A percentile compares a stretch with the other conserved stretches of the same genome.
Evolutionary conservation across 2,797 vertebrate genomes (phyloP).

Genomic region (Smutsia gigantea): DNA sequence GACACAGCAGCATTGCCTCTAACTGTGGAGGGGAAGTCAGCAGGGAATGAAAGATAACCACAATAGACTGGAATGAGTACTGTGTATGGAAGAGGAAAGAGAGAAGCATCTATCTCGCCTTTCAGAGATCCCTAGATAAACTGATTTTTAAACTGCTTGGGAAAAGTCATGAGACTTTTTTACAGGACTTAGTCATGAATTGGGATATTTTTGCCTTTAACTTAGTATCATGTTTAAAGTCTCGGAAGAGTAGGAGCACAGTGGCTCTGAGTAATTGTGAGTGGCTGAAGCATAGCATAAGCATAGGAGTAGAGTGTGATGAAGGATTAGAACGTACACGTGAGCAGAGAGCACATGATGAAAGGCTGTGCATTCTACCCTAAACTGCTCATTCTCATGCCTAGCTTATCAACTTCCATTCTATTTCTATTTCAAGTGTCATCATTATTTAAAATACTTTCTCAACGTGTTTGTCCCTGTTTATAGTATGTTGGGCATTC

Average conservation of each 20-base stretch:
- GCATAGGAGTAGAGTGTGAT: fast-evolving
- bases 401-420: neutral
- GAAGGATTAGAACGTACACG: neutral
- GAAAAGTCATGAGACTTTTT: neutral
- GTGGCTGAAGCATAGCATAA: neutral
- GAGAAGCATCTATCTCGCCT: neutral
- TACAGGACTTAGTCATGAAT: neutral
- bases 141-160: neutral
- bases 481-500: neutral
- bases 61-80: fast-evolving
- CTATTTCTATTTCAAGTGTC: neutral
- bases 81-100: neutral
- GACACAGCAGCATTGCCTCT: neutral
- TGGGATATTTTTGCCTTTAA: neutral
- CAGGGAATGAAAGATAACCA: neutral
- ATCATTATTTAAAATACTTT: neutral
- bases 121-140: neutral
- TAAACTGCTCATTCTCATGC: neutral
- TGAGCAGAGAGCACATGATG: neutral
- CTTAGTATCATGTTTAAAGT: neutral
- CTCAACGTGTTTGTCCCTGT: neutral
- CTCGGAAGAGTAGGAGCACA: neutral
- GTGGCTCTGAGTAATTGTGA: neutral
- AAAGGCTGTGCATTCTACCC: neutral
- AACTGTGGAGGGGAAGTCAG: neutral